Base-by-base conservation (phyloP, 2,888 invertebrate genomes). In the Chalcosyrphus nemorum region DNA sequence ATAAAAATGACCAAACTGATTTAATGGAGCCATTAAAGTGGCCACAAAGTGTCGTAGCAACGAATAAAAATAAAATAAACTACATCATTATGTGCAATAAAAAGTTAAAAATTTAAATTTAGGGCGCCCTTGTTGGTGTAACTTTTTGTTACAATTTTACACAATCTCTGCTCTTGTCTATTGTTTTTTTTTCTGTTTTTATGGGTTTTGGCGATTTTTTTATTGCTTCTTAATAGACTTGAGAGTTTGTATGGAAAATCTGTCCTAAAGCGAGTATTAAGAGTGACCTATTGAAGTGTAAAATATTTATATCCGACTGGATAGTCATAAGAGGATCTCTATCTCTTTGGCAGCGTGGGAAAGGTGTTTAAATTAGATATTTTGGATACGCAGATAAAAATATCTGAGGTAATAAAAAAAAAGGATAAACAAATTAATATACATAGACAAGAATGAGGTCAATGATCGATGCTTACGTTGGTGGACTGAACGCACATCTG, bases 61-160 rank as follows among this genome's bases (percentile, higher is more conserved):
- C n/a, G 21, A 56, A 78, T 65, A 43, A 47, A 65, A 81, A 59
- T 65, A 71, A 65, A 81, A 66, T 43, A 63, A 68, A 72, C 68
- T 57, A 72, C 82, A 54, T 68, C 38, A 66, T 77, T 82, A 29
- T 17, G 38, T 29, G n/a, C n/a, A 54, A 72, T 47, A 61, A 47
- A n/a, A n/a, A n/a, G n/a, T n/a, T 71, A 66, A 71, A 76, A 76
- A 56, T 78, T 61, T 27, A 38, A 74, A 74, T 68, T 72, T 78
- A 76, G 75, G 66, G 66, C 63, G 47, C 19, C 52, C 47, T n/a
- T 15, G 17, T 50, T 29, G 15, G 38, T 65, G 47, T 32, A 54
- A 27, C 19, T 56, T 63, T n/a, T 29, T 35, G 27, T 50, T 71
- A 59, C 29, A 57, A 19, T 52, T 61, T 72, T 24, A 29, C 50